Base-by-base conservation (phyloP, 2,888 invertebrate species). In the Sussaba pulchella region DNA sequence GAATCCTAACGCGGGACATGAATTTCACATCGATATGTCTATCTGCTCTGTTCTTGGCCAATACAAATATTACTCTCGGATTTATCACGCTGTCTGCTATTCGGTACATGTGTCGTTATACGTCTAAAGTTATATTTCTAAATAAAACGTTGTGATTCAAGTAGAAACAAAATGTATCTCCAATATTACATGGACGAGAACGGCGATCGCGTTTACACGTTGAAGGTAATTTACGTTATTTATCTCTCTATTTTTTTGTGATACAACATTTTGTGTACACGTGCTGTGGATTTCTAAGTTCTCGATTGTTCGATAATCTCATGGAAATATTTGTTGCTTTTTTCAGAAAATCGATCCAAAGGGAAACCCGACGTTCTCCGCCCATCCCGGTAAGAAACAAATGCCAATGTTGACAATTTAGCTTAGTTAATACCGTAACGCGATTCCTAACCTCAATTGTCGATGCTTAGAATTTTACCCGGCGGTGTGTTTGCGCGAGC, bases 351-450 rank as follows among this genome's bases (percentile, higher is more conserved):
- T 95, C 47, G 96, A 96, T 88, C 96, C 96, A 0, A 91, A 93
- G 87, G 97, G 97, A 43, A 95, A 95, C 74, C 97, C 97, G 0
- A 98, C 98, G 0, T 89, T 96, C 70, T 97, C 98, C 0, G 98
- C 98, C 3, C 98, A 98, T 94, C 98, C 97, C 89, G 96, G 95
- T 95, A 91, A 89, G 84, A 79, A 78, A 19, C 12, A 63, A 43
- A 47, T 67, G 4, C 21, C 2, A 43, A 43, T 2, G 19, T 41
- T 8, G 10, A 5, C 8, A n/a, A 21, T 4, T 4, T n/a, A 39
- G 9, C n/a, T 31, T 17, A 1, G 1, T 6, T 3, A 31, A 31
- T 5, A 31, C 31, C 4, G 1, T n/a, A 6, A n/a, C 14, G n/a
- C 9, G 31, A 14, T 31, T 54, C 14, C n/a, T 54, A 54, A 54